Evolutionary conservation across 1,140 invertebrate species (phyloP).

Genomic region (Caenorhabditis brenneri): DNA sequence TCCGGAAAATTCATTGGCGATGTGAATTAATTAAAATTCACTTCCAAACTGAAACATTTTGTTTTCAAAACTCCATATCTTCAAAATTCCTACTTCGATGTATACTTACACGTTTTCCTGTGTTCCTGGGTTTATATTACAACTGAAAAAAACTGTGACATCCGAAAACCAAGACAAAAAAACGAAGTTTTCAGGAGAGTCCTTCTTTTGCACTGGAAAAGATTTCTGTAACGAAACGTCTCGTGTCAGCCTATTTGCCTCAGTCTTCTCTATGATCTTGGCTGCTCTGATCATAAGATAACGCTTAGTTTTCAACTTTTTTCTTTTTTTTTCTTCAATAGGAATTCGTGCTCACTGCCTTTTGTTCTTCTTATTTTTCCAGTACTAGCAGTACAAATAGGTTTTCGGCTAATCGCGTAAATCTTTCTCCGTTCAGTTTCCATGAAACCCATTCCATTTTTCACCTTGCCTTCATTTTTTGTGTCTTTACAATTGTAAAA

Average conservation of each 20-base stretch:
- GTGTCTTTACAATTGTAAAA: background rate
- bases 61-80: too few species aligned
- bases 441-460: background rate
- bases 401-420: background rate
- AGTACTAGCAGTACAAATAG: background rate
- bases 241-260: background rate
- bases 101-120: too few species aligned
- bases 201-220: slow-evolving; percentile 57
- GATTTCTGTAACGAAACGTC: slow-evolving; percentile 50
- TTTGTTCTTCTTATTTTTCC: too few species aligned
- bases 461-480: background rate
- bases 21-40: too few species aligned
- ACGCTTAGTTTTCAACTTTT: background rate
- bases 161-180: too few species aligned
- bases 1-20: too few species aligned
- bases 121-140: too few species aligned
- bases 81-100: too few species aligned
- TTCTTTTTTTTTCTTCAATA: background rate
- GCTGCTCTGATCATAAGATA: background rate
- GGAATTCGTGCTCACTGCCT: slow-evolving; percentile 1
- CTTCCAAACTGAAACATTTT: too few species aligned
- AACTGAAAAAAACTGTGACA: too few species aligned
- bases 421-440: background rate
- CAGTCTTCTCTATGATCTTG: background rate
- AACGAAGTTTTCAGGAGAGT: slow-evolving; percentile 56